These are phyloP conservation scores for Lampris incognitus DNA, from an alignment of 2,113 vertebrate genomes.

Conservation along the genomic window DNA sequence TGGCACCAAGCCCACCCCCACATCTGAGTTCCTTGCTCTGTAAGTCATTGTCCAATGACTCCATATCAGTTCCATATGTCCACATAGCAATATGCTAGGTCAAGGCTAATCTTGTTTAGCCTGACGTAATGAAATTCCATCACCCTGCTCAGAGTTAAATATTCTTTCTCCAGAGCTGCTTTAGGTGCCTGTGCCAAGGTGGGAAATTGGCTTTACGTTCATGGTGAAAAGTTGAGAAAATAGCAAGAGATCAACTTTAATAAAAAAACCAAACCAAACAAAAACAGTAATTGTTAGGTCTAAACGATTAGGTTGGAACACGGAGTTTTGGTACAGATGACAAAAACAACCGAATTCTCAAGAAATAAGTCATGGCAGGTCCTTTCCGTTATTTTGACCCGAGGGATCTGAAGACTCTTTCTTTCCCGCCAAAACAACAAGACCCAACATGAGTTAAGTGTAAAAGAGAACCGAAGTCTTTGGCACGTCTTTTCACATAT, in stretches of 20 bases:
- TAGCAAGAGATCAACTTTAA: conserved; percentile 12
- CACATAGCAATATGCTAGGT: not conserved
- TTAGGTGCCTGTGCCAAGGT: not conserved
- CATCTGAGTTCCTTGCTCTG: not conserved
- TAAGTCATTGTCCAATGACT: not conserved
- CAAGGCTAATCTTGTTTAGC: not conserved
- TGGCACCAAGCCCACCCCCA: not conserved
- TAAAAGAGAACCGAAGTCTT: conserved; percentile 43
- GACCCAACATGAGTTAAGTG: no score
- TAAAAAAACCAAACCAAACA: conserved; percentile 36
- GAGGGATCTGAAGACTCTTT: conserved; percentile 61
- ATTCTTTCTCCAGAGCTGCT: not conserved
- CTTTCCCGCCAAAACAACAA: conserved; percentile 7
- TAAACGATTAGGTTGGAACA: conserved; percentile 46
- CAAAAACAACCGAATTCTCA: conserved; percentile 35
- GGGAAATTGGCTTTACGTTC: not conserved
- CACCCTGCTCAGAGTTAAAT: not conserved
- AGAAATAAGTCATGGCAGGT: conserved; percentile 19
- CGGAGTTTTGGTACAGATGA: conserved; percentile 30
- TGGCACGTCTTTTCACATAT: not conserved
- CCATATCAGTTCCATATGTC: no score
- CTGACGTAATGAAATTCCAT: not conserved
- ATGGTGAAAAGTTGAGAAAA: not conserved
- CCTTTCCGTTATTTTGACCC: conserved; percentile 65
- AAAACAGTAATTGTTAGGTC: conserved; percentile 38